Evolutionary conservation across 1,140 invertebrate genomes (phyloP).

Genomic region (Cecropterus lyciades): DNA sequence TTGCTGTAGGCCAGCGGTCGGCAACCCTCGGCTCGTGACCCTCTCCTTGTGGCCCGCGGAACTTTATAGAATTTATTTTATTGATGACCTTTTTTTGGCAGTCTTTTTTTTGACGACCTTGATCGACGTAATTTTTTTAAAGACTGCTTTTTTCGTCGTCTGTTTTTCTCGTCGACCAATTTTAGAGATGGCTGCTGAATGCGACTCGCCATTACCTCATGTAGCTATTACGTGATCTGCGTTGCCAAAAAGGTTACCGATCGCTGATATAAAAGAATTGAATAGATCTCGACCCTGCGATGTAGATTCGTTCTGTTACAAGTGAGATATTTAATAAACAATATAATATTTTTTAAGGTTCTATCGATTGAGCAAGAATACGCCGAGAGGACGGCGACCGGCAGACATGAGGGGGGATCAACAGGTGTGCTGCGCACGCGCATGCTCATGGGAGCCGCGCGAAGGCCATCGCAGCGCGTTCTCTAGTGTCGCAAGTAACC

Average conservation of each 20-base stretch:
- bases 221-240: too few relatives aligned
- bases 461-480: slow-evolving; percentile 52
- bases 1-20: slow-evolving; percentile 27
- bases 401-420: slow-evolving; percentile 42
- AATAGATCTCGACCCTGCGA: slow-evolving; percentile 27
- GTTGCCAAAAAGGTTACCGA: too few relatives aligned
- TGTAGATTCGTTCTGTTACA: slow-evolving; percentile 26
- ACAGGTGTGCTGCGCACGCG: slow-evolving; percentile 63
- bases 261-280: slow-evolving; percentile 2
- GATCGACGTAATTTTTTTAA: too few relatives aligned
- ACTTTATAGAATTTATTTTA: too few relatives aligned
- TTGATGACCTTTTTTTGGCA: too few relatives aligned
- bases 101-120: too few relatives aligned
- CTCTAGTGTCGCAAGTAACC: slow-evolving; percentile 55
- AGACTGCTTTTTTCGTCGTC: too few relatives aligned
- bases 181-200: too few relatives aligned
- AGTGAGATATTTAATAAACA: slow-evolving; percentile 27
- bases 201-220: too few relatives aligned
- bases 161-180: too few relatives aligned
- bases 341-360: slow-evolving; percentile 38
- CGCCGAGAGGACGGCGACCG: slow-evolving; percentile 33
- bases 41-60: too few relatives aligned
- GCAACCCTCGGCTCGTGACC: too few relatives aligned
- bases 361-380: slow-evolving; percentile 53
- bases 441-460: slow-evolving; percentile 55